A percentile compares a stretch with the other conserved stretches of the same genome.
Evolutionary conservation across 1,140 invertebrate species (phyloP).

Genomic region (Temnothorax curvispinosus): DNA sequence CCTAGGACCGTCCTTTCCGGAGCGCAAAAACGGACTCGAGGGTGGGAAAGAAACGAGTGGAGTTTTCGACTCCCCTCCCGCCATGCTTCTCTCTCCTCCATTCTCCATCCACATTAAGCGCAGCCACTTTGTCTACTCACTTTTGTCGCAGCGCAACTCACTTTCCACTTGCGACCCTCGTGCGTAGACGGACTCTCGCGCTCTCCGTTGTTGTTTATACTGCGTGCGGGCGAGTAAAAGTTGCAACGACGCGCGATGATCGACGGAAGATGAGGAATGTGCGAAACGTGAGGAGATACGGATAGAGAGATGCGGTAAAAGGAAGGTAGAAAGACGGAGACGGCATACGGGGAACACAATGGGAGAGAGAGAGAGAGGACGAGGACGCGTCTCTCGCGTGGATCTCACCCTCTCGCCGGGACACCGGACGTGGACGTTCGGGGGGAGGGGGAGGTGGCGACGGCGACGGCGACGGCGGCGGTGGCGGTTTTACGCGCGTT

Average conservation of each 20-base stretch:
- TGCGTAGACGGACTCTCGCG: conserved; percentile 48
- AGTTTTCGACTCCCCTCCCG: background rate
- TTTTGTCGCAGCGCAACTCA: conserved; percentile 54
- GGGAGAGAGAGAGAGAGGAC: background rate
- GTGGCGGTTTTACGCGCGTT: conserved; percentile 63
- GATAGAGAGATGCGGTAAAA: background rate
- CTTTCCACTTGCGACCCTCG: conserved; percentile 58
- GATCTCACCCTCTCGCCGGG: conserved; percentile 48
- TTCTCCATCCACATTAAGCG: conserved; percentile 52
- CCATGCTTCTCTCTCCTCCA: conserved; percentile 4
- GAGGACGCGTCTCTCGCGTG: conserved; percentile 33
- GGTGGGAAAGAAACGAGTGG: background rate
- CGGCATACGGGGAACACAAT: background rate
- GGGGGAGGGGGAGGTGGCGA: background rate
- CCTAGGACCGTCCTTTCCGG: background rate
- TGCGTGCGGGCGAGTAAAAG: conserved; percentile 18
- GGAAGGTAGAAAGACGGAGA: background rate
- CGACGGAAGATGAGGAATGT: background rate
- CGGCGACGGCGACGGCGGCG: background rate
- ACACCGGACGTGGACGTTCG: conserved; percentile 13
- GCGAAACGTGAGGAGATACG: background rate
- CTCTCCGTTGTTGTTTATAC: conserved; percentile 53
- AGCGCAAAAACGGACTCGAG: conserved; percentile 9
- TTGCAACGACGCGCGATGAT: conserved; percentile 10
- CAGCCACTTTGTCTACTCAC: conserved; percentile 69